Evolutionary conservation across 2,888 invertebrate genomes (phyloP).

Genomic region (Cryptops parisi): DNA sequence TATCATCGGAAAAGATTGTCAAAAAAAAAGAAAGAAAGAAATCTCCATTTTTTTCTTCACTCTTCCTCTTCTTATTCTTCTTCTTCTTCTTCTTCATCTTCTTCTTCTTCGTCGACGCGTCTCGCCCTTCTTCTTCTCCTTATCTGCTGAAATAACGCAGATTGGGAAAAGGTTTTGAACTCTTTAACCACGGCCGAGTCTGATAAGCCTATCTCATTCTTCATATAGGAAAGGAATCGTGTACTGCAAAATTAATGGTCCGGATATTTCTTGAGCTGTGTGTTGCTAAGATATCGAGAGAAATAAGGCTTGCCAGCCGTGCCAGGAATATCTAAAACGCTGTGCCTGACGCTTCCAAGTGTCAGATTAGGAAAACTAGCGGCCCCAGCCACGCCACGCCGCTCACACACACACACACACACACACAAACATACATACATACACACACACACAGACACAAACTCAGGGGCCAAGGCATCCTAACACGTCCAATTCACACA

Average conservation of each 20-base stretch:
- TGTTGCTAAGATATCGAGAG: constrained; percentile 14
- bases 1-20: constrained; percentile 14
- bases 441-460: too few species aligned
- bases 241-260: constrained; percentile 15
- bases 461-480: too few species aligned
- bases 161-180: constrained; percentile 15
- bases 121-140: background rate
- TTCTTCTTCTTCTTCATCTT: background rate
- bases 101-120: too few species aligned
- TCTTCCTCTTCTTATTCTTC: background rate
- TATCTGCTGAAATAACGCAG: constrained; percentile 14
- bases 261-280: constrained; percentile 15
- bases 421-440: too few species aligned
- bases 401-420: too few species aligned
- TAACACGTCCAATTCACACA: too few species aligned
- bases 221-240: constrained; percentile 14
- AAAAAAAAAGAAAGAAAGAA: too few species aligned
- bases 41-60: constrained; percentile 11
- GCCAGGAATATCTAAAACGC: constrained; percentile 7
- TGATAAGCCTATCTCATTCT: constrained; percentile 15
- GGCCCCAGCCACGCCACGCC: too few species aligned
- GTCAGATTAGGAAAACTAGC: background rate
- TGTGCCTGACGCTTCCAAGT: background rate
- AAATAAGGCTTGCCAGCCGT: constrained; percentile 8
- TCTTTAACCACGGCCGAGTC: constrained; percentile 12